Base-by-base conservation (phyloP, 1,140 invertebrate species). In the Cepaea nemoralis region DNA sequence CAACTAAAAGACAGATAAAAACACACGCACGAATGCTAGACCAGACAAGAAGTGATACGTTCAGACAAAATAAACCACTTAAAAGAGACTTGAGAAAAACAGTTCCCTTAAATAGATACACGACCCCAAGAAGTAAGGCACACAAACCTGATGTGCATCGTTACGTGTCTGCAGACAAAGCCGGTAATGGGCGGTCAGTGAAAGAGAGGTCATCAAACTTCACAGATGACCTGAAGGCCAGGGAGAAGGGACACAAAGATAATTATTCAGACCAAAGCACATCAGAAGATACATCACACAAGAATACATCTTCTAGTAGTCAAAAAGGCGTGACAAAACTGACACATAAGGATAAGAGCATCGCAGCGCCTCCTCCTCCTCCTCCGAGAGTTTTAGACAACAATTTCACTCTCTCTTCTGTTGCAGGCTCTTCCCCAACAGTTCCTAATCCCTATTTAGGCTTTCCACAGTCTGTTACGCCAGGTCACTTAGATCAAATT, bases 21-120 rank as follows among this genome's bases (percentile, higher is more conserved):
- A 8, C 24, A 6, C 42, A 12, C 5, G 12, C 71, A 71, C 10
- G 24, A 71, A 71, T 35, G 37, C 37, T 10, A 8, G 59, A 45
- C 42, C 6, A 45, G 16, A 45, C 42, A 45, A 66, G 31, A 33
- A 66, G n/a, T 27, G n/a, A 66, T 10, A 12, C 6, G 6, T 12
- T 8, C 8, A 35, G 31, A 39, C 6, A 37, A 39, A 19, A 39
- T 8, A 74, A 48, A 45, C 37, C 31, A 8, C 71, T 10, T 74
- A 77, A 77, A 39, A 40, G 74, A 59, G 50, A 77, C 50, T 77
- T 77, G 27, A 55, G 40, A 19, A 50, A 55, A 77, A 16, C 45
- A 14, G 50, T 55, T n/a, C 74, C 45, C 59, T 33, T 59, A 10
- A 35, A 69, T 33, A 69, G 27, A 22, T 69, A 69, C 66, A 69